Percentiles rank a stretch among this genome's conserved stretches.
phyloP scores from a whole-genome alignment of 2,888 invertebrate species.

The Cosmopolites sordidus region DNA sequence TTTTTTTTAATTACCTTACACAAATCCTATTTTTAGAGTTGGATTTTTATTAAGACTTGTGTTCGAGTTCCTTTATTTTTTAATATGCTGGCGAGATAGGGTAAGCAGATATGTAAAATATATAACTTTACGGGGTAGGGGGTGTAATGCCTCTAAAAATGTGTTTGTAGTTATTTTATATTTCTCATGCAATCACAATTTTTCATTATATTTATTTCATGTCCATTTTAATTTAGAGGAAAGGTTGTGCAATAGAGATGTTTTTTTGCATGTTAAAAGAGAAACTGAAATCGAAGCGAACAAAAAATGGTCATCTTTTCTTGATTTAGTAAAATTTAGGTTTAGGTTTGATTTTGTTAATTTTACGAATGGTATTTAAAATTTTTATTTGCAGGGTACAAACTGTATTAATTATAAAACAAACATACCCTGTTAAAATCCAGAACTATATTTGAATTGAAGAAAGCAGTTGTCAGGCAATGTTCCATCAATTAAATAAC shows the following conservation, averaged over 20 bases:
- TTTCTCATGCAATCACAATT: constrained; percentile 7
- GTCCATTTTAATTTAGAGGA: constrained; percentile 15
- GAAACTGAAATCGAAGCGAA: too few species aligned
- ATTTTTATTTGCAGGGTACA: too few species aligned
- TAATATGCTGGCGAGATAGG: constrained; percentile 1
- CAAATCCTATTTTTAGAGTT: background rate
- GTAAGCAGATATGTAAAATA: constrained; percentile 6
- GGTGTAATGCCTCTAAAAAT: background rate
- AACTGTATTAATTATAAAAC: too few species aligned
- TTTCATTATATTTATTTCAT: constrained; percentile 24
- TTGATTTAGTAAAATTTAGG: too few species aligned
- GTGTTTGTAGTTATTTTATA: constrained; percentile 9
- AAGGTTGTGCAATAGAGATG: constrained; percentile 19
- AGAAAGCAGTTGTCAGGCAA: too few species aligned
- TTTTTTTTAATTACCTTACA: background rate
- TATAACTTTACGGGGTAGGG: background rate
- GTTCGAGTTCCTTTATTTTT: background rate
- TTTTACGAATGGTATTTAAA: too few species aligned
- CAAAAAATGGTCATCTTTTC: too few species aligned
- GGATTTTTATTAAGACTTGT: background rate
- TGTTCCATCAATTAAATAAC: too few species aligned
- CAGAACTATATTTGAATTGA: too few species aligned
- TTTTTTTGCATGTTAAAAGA: constrained; percentile 3
- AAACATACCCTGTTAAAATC: too few species aligned
- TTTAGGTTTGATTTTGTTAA: too few species aligned